Evolutionary conservation across 2,113 vertebrate species (phyloP), one percentile per base, ranked within the genome.

Genomic region (Pao palembangensis): DNA sequence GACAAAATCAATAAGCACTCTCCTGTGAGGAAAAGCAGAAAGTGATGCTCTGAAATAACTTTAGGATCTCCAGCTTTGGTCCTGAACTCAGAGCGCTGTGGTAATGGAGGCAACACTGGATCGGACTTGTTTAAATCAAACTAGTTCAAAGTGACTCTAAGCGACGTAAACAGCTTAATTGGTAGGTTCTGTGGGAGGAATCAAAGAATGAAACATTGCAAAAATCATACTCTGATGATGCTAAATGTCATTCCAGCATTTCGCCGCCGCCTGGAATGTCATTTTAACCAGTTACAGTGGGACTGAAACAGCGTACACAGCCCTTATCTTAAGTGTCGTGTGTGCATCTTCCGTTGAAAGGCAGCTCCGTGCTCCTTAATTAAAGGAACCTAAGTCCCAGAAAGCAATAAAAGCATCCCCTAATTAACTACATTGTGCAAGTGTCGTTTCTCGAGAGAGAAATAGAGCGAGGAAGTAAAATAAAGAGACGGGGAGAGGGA

Each of bases 1-100:
- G 87, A 90, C 90, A 85, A 87, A 89, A 91, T 90, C 88, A 80
- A 92, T 91, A 84, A 69, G 78, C 71, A 78, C 86, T 89, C 79
- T 91, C 79, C 75, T 84, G 71, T 44, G 53, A 84, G 78, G 80
- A 70, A 86, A 89, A 89, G 86, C 73, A 78, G 83, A 80, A 76
- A 87, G 71, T 71, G 81, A 88, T 78, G 84, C 67, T 87, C 68
- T 74, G 59, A 85, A 88, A 86, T 80, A 87, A 82, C 76, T 85
- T 73, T 28, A 55, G 76, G 71, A 79, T 85, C 80, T 78, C 53
- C 71, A 74, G 70, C 72, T 65, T 67, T 53, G 64, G 80, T 75
- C 76, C 67, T 3, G n/a, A 61, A 51, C 67, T 77, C 19, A 41
- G 57, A 66, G 61, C 61, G 5, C 7, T 46, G 59, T 47, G 67